Conservation (phyloP, 2,113 vertebrate species). For the Prionailurus viverrinus region DNA sequence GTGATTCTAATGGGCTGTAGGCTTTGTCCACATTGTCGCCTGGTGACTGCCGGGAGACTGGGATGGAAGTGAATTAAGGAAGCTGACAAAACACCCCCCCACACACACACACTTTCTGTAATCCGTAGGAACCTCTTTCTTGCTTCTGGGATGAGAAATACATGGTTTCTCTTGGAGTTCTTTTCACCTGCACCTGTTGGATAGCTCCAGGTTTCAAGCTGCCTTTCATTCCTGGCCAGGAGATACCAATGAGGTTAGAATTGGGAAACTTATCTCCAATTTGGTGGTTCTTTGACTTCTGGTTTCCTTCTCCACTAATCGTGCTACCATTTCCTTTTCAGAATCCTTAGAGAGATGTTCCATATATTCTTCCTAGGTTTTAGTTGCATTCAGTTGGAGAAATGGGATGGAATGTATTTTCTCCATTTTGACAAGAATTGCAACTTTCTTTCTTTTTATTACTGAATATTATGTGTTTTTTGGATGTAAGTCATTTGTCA, state of each 20-base stretch:
- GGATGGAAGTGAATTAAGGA: not conserved
- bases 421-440: not conserved
- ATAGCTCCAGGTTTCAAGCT: not conserved
- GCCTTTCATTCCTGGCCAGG: not conserved
- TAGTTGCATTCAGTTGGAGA: not conserved
- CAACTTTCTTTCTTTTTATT: slow-evolving; percentile 32
- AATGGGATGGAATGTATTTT: not conserved
- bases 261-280: not conserved
- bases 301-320: not conserved
- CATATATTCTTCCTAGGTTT: not conserved
- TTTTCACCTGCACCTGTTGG: not conserved
- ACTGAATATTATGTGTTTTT: not conserved
- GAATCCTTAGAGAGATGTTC: not conserved
- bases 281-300: not conserved
- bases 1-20: not conserved
- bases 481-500: not conserved
- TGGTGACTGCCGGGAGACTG: not conserved
- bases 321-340: not conserved
- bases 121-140: not conserved
- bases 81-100: not conserved
- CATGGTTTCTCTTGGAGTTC: not conserved
- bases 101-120: not conserved
- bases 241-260: not conserved
- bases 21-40: not conserved
- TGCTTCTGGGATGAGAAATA: not conserved